A percentile compares a stretch with the other conserved stretches of the same genome.
These are phyloP conservation scores for Chaenocephalus aceratus DNA, from an alignment of 2,113 vertebrate genomes.

Conservation along the genomic window DNA sequence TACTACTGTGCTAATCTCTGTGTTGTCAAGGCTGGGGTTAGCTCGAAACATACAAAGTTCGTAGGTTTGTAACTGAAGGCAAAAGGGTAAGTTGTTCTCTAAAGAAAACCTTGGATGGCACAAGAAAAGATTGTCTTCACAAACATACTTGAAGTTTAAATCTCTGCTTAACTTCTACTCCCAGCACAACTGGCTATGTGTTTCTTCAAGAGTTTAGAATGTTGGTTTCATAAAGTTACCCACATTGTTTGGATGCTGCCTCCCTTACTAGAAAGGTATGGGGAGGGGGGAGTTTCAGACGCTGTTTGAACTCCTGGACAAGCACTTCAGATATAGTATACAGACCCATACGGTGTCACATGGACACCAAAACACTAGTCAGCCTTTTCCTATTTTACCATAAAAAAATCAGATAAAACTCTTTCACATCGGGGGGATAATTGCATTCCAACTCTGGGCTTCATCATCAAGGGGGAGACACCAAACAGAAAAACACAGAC, in stretches of 20 bases:
- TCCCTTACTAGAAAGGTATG: no score
- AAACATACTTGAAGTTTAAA: not conserved
- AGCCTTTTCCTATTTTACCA: constrained; percentile 17
- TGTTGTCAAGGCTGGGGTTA: not conserved
- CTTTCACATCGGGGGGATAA: constrained; percentile 6
- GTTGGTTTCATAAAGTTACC: not conserved
- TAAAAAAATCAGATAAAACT: constrained; percentile 32
- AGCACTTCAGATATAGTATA: not conserved
- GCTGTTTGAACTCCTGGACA: not conserved
- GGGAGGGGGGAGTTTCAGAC: not conserved
- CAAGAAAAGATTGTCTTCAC: not conserved
- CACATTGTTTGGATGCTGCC: no score
- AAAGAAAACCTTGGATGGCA: not conserved
- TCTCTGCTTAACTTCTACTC: not conserved
- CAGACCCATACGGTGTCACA: not conserved
- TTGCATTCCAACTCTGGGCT: constrained; percentile 15
- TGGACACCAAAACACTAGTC: not conserved
- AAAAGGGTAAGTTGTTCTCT: not conserved
- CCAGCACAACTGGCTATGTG: not conserved
- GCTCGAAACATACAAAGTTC: not conserved
- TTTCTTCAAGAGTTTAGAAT: not conserved
- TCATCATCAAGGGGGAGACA: not conserved
- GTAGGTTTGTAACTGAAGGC: not conserved
- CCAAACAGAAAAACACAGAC: not conserved
- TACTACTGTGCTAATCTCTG: constrained; percentile 22